Percentiles rank a stretch among this genome's conserved stretches.
Conservation (phyloP, 2,888 invertebrate species). For the Drosophila nr. fundita region DNA sequence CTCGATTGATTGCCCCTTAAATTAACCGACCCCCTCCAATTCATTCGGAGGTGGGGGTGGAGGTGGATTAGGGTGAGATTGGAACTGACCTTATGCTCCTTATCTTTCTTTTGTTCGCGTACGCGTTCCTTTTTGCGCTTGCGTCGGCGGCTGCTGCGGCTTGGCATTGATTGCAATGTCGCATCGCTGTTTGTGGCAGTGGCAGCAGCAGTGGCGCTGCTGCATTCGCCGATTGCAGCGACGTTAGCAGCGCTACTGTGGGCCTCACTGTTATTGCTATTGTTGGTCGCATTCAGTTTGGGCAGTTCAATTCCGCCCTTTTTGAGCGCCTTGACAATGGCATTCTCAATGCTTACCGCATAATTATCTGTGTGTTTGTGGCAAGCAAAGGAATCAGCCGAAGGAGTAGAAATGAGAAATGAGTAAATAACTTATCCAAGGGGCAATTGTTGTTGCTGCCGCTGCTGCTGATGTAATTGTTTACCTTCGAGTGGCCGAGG, state of each 20-base stretch:
- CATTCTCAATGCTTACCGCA: constrained; percentile 92
- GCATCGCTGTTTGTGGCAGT: constrained; percentile 5
- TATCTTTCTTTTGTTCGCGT: constrained; percentile 80
- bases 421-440: not conserved
- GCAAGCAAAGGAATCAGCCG: not conserved
- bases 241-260: constrained; percentile 85
- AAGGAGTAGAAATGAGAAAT: not conserved
- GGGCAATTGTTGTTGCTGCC: not conserved
- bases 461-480: constrained; percentile 34
- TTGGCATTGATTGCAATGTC: constrained; percentile 41
- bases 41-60: not conserved
- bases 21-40: not conserved
- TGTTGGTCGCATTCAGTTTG: constrained; percentile 52
- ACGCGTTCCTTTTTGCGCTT: constrained; percentile 83
- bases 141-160: constrained; percentile 82
- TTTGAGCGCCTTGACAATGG: constrained; percentile 90
- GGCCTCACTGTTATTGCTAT: constrained; percentile 18
- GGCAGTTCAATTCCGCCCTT: constrained; percentile 87
- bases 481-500: constrained; percentile 86
- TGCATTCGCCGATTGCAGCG: constrained; percentile 84
- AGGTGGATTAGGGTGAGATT: not conserved
- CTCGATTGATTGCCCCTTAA: not conserved
- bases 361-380: constrained; percentile 88
- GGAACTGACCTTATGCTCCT: constrained; percentile 58
- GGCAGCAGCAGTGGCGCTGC: constrained; percentile 13